Base-by-base conservation (phyloP, 2,113 vertebrate species). In the Spermophilus dauricus region DNA sequence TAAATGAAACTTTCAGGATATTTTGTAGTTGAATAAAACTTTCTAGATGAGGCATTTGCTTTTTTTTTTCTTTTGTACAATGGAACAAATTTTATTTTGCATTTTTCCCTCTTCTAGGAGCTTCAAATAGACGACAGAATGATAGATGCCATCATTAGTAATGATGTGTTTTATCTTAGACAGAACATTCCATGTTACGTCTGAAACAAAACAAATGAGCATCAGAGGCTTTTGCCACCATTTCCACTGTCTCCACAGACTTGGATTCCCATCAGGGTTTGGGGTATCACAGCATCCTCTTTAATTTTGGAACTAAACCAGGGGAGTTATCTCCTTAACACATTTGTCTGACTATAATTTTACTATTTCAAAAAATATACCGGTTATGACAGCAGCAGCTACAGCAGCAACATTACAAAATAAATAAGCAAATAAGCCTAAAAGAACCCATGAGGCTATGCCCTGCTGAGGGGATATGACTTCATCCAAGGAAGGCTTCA, bases 21-120 rank as follows among this genome's bases (percentile, higher is more conserved):
- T 89, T 94, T 95, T 89, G 80, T 84, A 83, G 48, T 83, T 91
- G 72, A 97, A 89, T 67, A 81, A 80, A 86, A 89, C 86, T 96
- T 98, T 84, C 70, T 75, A n/a, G 86, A 87, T 53, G 67, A 83
- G 53, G 78, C 72, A 30, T 70, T 63, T 81, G 85, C n/a, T 90
- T 91, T 91, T 75, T 63, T 28, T 56, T 45, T 45, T 45, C 56
- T 28, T 56, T 28, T 76, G 83, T 76, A 84, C 75, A 86, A 80
- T 6, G 8, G 86, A 86, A 83, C 2, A 3, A 56, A 69, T 65
- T 42, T 42, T 42, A 42, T 42, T 42, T 42, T 53, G 30, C 89
- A 32, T 53, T 37, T 53, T 70, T 48, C 37, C 61, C 89, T 86
- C 89, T 83, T 20, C 37, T 10, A 5, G 63, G 86, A 39, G 24